Conservation (phyloP, 2,888 invertebrate genomes). For the Euproctis similis region DNA sequence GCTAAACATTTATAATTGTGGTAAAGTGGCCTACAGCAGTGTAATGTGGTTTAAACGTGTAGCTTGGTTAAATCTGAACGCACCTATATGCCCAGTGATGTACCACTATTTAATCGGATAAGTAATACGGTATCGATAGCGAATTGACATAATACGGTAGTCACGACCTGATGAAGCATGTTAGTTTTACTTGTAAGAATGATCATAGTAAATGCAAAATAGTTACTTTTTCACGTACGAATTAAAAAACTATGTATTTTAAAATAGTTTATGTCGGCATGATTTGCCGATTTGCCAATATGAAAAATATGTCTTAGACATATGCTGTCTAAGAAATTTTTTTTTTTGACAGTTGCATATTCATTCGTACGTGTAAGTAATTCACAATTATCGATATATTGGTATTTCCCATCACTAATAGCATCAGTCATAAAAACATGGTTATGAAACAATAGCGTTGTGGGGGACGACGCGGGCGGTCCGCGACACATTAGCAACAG, state of each 20-base stretch:
- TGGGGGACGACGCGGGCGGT: constrained; percentile 66
- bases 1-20: constrained; percentile 12
- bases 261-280: too few relatives aligned
- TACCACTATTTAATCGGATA: constrained; percentile 1
- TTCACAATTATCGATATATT: constrained; percentile 11
- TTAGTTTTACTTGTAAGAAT: too few relatives aligned
- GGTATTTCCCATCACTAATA: constrained; percentile 43
- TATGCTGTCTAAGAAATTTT: too few relatives aligned
- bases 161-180: too few relatives aligned
- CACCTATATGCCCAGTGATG: constrained; percentile 26
- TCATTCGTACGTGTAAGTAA: neutral
- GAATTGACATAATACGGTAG: too few relatives aligned
- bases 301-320: too few relatives aligned
- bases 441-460: constrained; percentile 58
- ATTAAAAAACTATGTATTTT: too few relatives aligned
- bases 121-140: too few relatives aligned
- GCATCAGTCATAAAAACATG: constrained; percentile 66
- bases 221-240: too few relatives aligned
- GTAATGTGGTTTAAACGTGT: constrained; percentile 25
- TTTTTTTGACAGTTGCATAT: neutral
- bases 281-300: too few relatives aligned
- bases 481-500: constrained; percentile 37
- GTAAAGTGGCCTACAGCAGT: constrained; percentile 24
- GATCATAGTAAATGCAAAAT: too few relatives aligned
- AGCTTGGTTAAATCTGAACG: constrained; percentile 31